Evolutionary conservation across 2,113 vertebrate genomes (phyloP), one percentile per base, ranked within the genome.

Genomic region (Deroptyus accipitrinus): DNA sequence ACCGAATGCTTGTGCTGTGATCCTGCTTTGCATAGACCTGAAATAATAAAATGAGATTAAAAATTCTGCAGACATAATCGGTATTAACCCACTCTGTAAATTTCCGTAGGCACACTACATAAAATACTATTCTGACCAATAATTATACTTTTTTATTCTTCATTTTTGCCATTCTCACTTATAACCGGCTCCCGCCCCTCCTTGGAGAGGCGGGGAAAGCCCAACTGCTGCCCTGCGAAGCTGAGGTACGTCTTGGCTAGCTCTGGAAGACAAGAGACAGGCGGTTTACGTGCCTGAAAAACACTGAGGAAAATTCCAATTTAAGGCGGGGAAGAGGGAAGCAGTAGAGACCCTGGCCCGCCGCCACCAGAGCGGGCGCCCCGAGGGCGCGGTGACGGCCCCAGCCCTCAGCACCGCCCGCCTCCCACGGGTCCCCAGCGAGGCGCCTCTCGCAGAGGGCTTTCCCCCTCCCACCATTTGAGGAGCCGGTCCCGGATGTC

Each of bases 11-110:
- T 98, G 98, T 9, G 96, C 98, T 42, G 89, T 25, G 52, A 98
- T 95, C 89, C 98, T 96, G 76, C 97, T 98, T 86, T 97, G 97
- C 98, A 98, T 98, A 69, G 98, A 98, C 98, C 98, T 98, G 96
- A 66, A 88, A 83, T 2, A 12, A 31, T 94, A 76, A 85, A 66
- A 52, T 2, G 16, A 66, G 24, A 46, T 57, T 17, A 72, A 91
- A 59, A 17, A 57, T n/a, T 72, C 28, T 42, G 48, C 61, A 61
- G 42, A 20, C 11, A 11, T 5, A 35, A 16, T 49, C 55, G 7
- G 6, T 48, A 64, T 7, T 59, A 48, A 63, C 1, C 19, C 37
- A 25, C 30, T n/a, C n/a, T 37, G 54, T 11, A 52, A 17, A 48
- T 17, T 39, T 31, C 13, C 22, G 23, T 11, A 42, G 8, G 18